These are phyloP conservation scores for Iguana delicatissima DNA, from an alignment of 2,797 vertebrate species.

Conservation along the genomic window DNA sequence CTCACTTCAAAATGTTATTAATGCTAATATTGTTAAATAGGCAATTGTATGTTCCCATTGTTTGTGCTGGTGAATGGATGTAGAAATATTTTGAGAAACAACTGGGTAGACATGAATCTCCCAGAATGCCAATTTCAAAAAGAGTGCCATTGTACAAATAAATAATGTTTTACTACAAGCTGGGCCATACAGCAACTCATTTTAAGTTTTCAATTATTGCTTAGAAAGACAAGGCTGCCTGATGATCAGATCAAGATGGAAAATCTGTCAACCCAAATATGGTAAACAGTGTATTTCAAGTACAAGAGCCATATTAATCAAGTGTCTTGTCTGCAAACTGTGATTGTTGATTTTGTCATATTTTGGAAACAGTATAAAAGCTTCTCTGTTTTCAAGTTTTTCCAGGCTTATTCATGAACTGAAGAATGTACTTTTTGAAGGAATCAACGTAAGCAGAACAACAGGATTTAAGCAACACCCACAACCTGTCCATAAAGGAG, in stretches of 20 bases:
- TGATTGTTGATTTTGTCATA: neutral
- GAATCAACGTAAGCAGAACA: neutral
- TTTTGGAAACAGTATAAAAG: constrained; percentile 31
- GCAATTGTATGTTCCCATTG: neutral
- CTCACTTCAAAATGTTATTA: no score
- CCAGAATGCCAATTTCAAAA: constrained; percentile 4
- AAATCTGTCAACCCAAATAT: neutral
- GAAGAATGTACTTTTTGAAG: neutral
- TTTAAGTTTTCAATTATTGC: neutral
- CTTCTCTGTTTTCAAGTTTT: neutral
- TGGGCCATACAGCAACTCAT: neutral
- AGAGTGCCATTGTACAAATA: neutral
- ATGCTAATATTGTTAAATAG: no score
- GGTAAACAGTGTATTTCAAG: neutral
- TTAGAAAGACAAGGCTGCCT: neutral
- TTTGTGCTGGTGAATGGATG: neutral
- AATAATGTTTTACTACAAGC: neutral
- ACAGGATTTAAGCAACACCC: neutral
- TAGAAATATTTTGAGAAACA: neutral
- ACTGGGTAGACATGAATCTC: neutral
- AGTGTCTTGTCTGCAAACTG: neutral
- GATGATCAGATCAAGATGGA: neutral
- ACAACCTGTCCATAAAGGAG: neutral
- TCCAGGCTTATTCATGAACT: neutral
- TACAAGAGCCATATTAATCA: neutral